Evolutionary conservation across 2,888 invertebrate species (phyloP).

Genomic region (Taenaris catops): DNA sequence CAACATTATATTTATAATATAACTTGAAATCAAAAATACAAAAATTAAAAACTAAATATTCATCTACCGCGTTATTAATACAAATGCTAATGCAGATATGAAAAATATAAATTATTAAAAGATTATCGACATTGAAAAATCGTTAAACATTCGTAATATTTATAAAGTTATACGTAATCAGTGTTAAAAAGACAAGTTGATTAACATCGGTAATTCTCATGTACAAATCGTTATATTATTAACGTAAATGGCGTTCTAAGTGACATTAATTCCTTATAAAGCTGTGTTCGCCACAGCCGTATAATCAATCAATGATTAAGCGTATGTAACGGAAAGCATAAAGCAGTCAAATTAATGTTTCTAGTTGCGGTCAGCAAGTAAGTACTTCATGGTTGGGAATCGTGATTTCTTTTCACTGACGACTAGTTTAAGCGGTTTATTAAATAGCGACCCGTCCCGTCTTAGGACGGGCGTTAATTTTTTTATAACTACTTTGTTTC

Average conservation of each 20-base stretch:
- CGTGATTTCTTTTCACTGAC: conserved; percentile 14
- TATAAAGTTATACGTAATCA: conserved; percentile 10
- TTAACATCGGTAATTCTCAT: conserved; percentile 16
- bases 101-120: too few relatives aligned
- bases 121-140: too few relatives aligned
- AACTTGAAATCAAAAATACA: too few relatives aligned
- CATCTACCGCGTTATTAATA: too few relatives aligned
- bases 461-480: too few relatives aligned
- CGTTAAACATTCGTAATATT: conserved; percentile 1
- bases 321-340: conserved; percentile 27
- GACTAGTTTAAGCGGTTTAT: not conserved
- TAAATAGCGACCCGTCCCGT: too few relatives aligned
- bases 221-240: conserved; percentile 18
- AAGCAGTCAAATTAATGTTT: conserved; percentile 29
- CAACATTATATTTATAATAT: too few relatives aligned
- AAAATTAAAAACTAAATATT: too few relatives aligned
- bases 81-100: too few relatives aligned
- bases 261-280: conserved; percentile 25
- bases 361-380: conserved; percentile 22
- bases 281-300: conserved; percentile 20
- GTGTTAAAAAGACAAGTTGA: conserved; percentile 11
- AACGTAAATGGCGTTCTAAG: conserved; percentile 26
- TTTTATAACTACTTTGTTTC: too few relatives aligned
- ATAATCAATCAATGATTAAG: conserved; percentile 26
- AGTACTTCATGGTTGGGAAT: conserved; percentile 20